phyloP scores from a whole-genome alignment of 2,113 vertebrate genomes.

The Rhinoptilus africanus region DNA sequence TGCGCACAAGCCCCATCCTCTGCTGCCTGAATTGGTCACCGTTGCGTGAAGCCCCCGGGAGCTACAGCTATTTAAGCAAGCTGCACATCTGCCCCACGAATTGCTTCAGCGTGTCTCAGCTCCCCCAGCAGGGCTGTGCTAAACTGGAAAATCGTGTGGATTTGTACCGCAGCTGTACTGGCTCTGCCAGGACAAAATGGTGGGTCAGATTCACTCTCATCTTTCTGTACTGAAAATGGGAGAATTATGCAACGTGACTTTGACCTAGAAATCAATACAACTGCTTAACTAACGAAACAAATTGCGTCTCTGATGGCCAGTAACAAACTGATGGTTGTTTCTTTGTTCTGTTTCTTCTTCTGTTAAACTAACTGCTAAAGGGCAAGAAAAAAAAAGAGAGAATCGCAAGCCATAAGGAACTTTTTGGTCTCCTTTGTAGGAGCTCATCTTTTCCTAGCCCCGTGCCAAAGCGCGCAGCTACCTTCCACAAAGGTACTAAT shows the following conservation, averaged over 20 bases:
- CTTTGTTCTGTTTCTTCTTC: constrained; percentile 30
- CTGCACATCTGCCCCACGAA: not conserved
- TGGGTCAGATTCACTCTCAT: not conserved
- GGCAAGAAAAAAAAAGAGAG: constrained; percentile 1
- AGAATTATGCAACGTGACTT: constrained; percentile 5
- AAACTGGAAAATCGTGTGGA: not conserved
- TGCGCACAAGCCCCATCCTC: not conserved
- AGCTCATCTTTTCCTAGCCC: constrained; percentile 15
- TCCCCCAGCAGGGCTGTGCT: not conserved
- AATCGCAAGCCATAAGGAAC: not conserved
- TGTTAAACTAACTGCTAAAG: constrained; percentile 13
- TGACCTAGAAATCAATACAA: constrained; percentile 27
- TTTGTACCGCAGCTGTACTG: not conserved
- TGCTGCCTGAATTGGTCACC: not conserved
- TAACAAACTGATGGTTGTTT: not conserved
- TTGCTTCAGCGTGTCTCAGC: constrained; percentile 4
- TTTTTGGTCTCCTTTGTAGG: constrained; percentile 35
- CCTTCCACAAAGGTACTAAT: not conserved
- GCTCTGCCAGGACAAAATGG: not conserved
- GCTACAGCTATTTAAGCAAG: not conserved
- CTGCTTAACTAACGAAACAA: constrained; percentile 49
- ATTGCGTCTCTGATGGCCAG: not conserved
- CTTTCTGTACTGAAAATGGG: not conserved
- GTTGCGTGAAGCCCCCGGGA: not conserved
- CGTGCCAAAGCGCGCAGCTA: not conserved